Evolutionary conservation across 2,888 invertebrate species (phyloP), one percentile per base, ranked within the genome.

Genomic region (Agrochola litura): DNA sequence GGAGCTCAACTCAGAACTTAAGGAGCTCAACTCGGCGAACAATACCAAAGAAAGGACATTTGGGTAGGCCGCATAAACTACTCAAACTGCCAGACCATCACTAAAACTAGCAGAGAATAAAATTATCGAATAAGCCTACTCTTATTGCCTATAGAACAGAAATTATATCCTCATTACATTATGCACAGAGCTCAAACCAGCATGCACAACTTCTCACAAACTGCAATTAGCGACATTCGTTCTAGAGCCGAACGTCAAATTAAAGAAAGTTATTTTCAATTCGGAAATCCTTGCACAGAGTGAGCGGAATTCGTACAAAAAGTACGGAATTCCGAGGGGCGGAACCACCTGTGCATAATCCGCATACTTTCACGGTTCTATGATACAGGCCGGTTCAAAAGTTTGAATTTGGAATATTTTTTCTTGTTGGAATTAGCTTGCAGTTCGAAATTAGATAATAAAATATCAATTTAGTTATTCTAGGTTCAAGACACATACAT

Each of bases 271-370:
- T 88, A 88, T 88, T 88, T 88, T 83, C 86, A 79, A 86, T 84
- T 88, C 84, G 85, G 88, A 86, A 82, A 79, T 86, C 86, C 84
- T 80, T 86, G 81, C 74, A 64, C 76, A 56, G 76, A 76, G 43
- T 74, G 75, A 81, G 64, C 83, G 88, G 91, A 90, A 92, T 92
- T 85, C 83, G 70, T 22, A 89, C 89, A 96, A 96, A 96, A 96
- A 95, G 89, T 77, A 75, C 88, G 93, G 94, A 93, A 95, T 95
- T 89, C 89, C 84, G 82, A 90, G 90, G 95, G 95, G 95, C 95
- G 95, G 96, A 95, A 95, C 95, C 95, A 96, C 94, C 95, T 96
- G 95, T 93, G 91, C 84, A 91, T 91, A 89, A 92, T 91, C 90
- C 91, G 92, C 93, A 92, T 93, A 91, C 87, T 91, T 91, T 88